Evolutionary conservation across 2,797 vertebrate species (phyloP), one percentile per base, ranked within the genome.

Genomic region (Muscicapa striata): DNA sequence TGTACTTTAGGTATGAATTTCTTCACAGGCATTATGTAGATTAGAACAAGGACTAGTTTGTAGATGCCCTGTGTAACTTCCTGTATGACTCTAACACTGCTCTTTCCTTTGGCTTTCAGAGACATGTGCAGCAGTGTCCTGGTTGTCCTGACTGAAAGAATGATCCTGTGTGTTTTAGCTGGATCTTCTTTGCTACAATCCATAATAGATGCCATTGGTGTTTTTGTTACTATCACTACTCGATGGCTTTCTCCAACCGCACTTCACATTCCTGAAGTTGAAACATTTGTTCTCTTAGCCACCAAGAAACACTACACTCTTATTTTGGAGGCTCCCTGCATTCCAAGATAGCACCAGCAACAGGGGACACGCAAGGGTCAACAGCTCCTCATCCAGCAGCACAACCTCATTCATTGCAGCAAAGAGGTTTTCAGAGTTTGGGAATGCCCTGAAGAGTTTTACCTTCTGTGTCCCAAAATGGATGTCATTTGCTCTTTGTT

Each of bases 231-330:
- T 94, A 74, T 88, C 0, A 49, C 74, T 96, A 54, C 94, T 94
- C 87, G 70, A 88, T 80, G 94, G 93, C 80, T 94, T 94, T 97
- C 87, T 95, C 63, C 77, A 96, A 87, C 74, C 0, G 1, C 96
- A 96, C 94, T 96, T 96, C 95, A 97, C 95, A 96, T 96, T 96
- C 96, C 94, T 97, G 91, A 95, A 95, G 94, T 89, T 69, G 74
- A 91, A 96, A 91, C 91, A 93, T 96, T 93, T 95, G 95, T 95
- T 96, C 94, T 96, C 91, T 86, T 94, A 91, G 70, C 95, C 96
- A 95, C 85, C 5, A 11, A 94, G 95, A 94, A 97, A 94, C 95
- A 94, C 87, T 96, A 79, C 91, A 86, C 91, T 90, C 83, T 95
- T 94, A 91, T 94, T 96, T 94, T 92, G 95, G 94, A 94, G 85